Base-by-base conservation (phyloP, 2,888 invertebrate species). In the Drosophila nr. medialis region DNA sequence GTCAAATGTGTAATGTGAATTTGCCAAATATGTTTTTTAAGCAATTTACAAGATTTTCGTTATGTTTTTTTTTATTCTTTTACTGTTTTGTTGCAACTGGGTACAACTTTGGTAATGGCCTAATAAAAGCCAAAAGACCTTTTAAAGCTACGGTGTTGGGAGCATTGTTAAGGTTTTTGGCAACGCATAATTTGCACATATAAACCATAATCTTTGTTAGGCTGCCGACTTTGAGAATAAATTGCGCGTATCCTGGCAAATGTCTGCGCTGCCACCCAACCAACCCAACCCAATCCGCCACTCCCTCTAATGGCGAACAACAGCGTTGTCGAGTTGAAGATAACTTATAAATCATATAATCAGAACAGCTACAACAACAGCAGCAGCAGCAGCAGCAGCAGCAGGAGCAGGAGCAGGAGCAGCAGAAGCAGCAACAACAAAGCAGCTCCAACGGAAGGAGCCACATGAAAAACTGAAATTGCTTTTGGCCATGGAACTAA, bases 271-370 rank as follows among this genome's bases (percentile, higher is more conserved):
- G 30, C n/a, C 55, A 8, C 10, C 18, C 6, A 40, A 36, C 0
- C 24, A 7, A 27, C 24, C 15, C 32, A 15, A 30, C 58, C 29
- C 49, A 29, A 15, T 11, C 42, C 15, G 7, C n/a, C 21, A n/a
- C 48, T 24, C 11, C 18, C 63, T 65, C 61, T 69, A 81, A 77
- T 82, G 64, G 77, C 70, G 55, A 70, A 72, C 82, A 75, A 73
- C 70, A 68, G 64, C 63, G 68, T 72, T 84, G 74, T 69, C 72
- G 60, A 75, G 77, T 77, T 83, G 87, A 80, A 87, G 88, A 89
- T 89, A 86, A 85, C 85, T 82, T 89, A 89, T 86, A 86, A 86
- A 86, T 86, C 85, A 86, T 86, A 77, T 89, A 87, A 86, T 86
- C 85, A 89, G 85, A 84, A 79, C 80, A 75, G 68, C 65, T 60